These are phyloP conservation scores for Caenorhabditis sp. DNA, from an alignment of 2,888 invertebrate species.

Conservation along the genomic window DNA sequence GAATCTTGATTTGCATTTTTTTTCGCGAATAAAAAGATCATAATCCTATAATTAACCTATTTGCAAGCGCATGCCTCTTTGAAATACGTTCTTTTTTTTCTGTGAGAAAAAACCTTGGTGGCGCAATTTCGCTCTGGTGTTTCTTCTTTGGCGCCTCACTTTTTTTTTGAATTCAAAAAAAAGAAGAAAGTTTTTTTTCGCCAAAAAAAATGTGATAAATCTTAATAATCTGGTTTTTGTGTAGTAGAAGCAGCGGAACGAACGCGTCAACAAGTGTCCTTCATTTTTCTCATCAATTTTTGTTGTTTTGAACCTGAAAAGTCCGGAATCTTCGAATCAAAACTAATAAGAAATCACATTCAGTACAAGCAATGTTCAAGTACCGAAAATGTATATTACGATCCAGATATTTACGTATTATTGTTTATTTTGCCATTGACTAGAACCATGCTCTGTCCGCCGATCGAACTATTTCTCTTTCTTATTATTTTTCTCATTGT, in stretches of 20 bases:
- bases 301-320: background rate
- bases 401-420: constrained; percentile 8
- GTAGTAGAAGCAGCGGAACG: background rate
- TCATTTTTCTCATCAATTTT: background rate
- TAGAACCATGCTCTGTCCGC: background rate
- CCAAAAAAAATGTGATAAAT: background rate
- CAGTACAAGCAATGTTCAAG: background rate
- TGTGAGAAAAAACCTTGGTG: background rate
- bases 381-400: background rate
- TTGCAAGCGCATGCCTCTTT: constrained; percentile 10
- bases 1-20: constrained; percentile 8
- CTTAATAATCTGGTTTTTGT: background rate
- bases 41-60: background rate
- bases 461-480: background rate
- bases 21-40: background rate
- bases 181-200: background rate
- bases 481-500: background rate
- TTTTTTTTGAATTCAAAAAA: background rate
- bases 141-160: background rate
- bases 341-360: background rate
- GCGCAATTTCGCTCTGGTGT: background rate
- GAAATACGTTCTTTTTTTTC: background rate
- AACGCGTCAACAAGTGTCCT: background rate
- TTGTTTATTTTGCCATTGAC: constrained; percentile 39
- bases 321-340: too few species aligned